Conservation (phyloP, 92 coral and sea anemone genomes). For the Umimayanthus kanabou region DNA sequence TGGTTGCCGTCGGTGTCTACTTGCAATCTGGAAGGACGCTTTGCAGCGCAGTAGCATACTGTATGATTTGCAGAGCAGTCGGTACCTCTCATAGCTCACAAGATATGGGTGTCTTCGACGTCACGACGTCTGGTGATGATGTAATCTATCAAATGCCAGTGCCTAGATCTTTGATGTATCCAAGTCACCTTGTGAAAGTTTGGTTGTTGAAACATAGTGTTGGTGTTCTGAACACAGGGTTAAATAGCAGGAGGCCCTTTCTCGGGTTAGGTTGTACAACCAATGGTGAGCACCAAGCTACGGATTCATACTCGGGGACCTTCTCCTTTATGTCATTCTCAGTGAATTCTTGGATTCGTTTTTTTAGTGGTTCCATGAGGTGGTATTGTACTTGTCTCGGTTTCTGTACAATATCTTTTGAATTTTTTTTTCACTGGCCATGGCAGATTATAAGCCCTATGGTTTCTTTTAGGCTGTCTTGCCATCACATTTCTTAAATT, state of each 20-base stretch:
- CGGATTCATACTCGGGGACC: not conserved
- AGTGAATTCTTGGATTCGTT: no score
- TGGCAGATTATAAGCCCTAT: no score
- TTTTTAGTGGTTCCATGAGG: no score
- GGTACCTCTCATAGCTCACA: not conserved
- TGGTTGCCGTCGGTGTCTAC: not conserved
- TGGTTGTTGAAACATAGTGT: slow-evolving; percentile 13
- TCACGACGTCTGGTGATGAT: not conserved
- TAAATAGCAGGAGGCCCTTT: not conserved
- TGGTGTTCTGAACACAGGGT: not conserved
- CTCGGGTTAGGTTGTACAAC: no score
- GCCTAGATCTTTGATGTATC: not conserved
- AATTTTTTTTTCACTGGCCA: no score
- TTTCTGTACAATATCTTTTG: no score
- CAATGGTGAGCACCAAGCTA: no score
- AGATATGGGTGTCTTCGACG: not conserved
- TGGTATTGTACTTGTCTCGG: no score
- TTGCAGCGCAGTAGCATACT: not conserved
- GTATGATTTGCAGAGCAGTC: not conserved
- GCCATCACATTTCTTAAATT: no score
- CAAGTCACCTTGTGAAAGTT: not conserved
- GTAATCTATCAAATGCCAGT: no score
- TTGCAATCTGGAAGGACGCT: not conserved
- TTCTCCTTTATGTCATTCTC: no score
- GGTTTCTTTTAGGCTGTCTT: no score